Base-by-base conservation (phyloP, 2,113 vertebrate genomes). In the Mustelus asterias region DNA sequence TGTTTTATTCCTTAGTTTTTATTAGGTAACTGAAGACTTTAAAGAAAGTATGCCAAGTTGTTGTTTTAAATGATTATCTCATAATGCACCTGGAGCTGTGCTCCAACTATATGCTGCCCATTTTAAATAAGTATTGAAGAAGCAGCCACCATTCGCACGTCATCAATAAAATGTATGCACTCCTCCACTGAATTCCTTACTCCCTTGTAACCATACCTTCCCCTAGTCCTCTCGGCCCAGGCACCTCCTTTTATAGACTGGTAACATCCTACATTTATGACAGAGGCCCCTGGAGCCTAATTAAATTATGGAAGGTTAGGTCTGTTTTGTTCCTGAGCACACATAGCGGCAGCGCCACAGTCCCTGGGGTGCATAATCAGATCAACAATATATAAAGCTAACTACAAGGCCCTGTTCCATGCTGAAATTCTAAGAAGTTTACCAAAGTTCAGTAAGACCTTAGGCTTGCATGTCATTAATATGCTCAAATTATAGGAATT, bases 391-490 rank as follows among this genome's bases (percentile, higher is more conserved):
- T 92, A 92, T 92, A 92, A 92, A 58, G 24, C 48, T 92, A 22
- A 37, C 60, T 93, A 93, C 60, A 13, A 93, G 60, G 89, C 60
- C 44, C 54, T 60, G 54, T 94, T 94, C 37, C 92, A 94, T 67
- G 92, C 92, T 94, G 92, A 69, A 24, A 86, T 86, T 86, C 83
- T 48, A 86, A 86, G 72, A 76, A 33, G 86, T 60, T 89, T 94
- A 37, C 37, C 92, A n/a, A 20, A 67, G 92, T 65, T 94, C n/a
- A 94, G 20, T 37, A 29, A 93, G 33, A 65, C 60, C n/a, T 41
- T 94, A 24, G 92, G 65, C 37, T 69, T 94, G 92, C 92, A 69
- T 20, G n/a, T 67, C 26, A 65, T 67, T 94, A 65, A 94, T 94
- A 41, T 94, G 92, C 63, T 76, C 44, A 70, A 72, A 1, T 69